phyloP scores from a whole-genome alignment of 2,888 invertebrate genomes.

The Meteorus colon region DNA sequence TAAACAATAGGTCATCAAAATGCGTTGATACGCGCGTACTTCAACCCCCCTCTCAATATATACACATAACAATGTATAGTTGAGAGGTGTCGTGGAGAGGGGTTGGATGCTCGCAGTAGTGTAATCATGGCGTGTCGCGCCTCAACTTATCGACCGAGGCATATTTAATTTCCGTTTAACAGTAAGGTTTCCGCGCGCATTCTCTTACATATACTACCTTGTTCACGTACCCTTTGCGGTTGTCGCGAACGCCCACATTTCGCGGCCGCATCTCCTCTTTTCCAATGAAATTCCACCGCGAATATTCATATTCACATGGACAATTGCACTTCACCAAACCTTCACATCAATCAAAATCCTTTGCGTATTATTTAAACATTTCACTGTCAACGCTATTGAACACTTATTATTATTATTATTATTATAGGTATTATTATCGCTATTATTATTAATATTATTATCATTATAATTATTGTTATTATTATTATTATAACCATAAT shows the following conservation, averaged over 20 bases:
- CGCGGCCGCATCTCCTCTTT: conserved; percentile 68
- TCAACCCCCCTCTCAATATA: conserved; percentile 26
- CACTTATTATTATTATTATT: too few species aligned
- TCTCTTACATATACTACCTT: conserved; percentile 35
- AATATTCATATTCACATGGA: conserved; percentile 63
- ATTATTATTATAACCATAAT: conserved; percentile 27
- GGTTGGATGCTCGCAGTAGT: conserved; percentile 26
- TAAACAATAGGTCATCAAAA: conserved; percentile 71
- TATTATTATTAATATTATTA: too few species aligned
- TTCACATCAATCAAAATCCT: not conserved
- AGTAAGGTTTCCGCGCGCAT: conserved; percentile 47
- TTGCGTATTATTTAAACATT: not conserved
- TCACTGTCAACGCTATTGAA: too few species aligned
- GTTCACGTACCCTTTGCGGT: conserved; percentile 29
- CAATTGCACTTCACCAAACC: conserved; percentile 29
- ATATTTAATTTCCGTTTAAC: conserved; percentile 73
- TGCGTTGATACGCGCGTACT: conserved; percentile 65
- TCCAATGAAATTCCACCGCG: conserved; percentile 69
- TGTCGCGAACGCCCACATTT: conserved; percentile 36
- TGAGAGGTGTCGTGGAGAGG: conserved; percentile 37
- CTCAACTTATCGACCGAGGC: conserved; percentile 72
- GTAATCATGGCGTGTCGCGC: conserved; percentile 33
- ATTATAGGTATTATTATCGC: too few species aligned
- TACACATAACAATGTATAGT: not conserved
- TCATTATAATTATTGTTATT: too few species aligned